These are phyloP conservation scores for Notarius lentiginosus DNA, from an alignment of 2,113 vertebrate genomes.

Conservation along the genomic window DNA sequence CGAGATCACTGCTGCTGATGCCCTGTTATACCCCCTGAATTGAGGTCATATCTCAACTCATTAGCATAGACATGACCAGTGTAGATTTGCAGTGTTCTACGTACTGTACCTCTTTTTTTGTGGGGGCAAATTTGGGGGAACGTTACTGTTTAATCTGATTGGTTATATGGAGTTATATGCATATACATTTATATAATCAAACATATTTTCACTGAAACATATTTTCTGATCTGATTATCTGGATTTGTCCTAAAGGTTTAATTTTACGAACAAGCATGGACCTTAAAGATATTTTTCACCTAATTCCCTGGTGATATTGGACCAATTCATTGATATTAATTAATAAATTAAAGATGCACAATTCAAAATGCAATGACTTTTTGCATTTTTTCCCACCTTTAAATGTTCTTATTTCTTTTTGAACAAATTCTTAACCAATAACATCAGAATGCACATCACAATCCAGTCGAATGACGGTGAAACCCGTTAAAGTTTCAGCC, in stretches of 20 bases:
- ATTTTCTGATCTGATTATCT: background rate
- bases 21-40: background rate
- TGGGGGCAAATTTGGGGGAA: background rate
- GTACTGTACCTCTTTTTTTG: background rate
- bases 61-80: background rate
- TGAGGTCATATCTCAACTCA: slow-evolving; percentile 27
- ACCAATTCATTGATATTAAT: background rate
- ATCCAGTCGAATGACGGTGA: background rate
- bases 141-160: background rate
- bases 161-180: background rate
- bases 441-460: background rate
- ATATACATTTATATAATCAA: background rate
- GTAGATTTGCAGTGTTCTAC: background rate
- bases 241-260: background rate
- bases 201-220: background rate
- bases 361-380: background rate
- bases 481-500: background rate
- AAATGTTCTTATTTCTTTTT: background rate
- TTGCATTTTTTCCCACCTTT: background rate
- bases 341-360: background rate
- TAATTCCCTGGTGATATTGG: background rate
- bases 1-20: slow-evolving; percentile 50
- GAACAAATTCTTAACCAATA: background rate
- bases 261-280: background rate
- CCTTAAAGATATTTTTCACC: background rate